Evolutionary conservation across 1,140 invertebrate species (phyloP).

Genomic region (Heliconius melpomene): DNA sequence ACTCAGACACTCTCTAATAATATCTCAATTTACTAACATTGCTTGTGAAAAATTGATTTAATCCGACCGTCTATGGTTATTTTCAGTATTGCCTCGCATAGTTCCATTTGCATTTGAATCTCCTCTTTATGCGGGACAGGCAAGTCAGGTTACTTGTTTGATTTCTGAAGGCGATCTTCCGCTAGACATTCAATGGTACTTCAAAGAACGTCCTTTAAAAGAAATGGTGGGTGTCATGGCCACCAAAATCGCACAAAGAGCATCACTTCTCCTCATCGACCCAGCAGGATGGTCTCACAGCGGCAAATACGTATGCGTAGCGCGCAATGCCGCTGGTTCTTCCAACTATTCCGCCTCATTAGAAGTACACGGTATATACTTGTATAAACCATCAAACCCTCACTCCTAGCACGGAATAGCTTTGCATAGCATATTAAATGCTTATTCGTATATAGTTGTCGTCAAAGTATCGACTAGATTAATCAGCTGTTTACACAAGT

Average conservation of each 20-base stretch:
- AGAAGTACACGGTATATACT: constrained; percentile 83
- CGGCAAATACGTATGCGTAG: constrained; percentile 93
- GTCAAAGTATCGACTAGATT: constrained; percentile 16
- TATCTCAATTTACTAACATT: constrained; percentile 69
- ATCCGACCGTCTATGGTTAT: constrained; percentile 71
- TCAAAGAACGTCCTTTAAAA: constrained; percentile 84
- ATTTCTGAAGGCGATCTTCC: constrained; percentile 92
- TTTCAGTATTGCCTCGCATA: constrained; percentile 88
- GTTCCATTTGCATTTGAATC: constrained; percentile 87
- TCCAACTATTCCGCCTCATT: constrained; percentile 87
- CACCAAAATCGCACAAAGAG: constrained; percentile 85
- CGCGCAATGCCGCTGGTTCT: constrained; percentile 92
- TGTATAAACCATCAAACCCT: constrained; percentile 56
- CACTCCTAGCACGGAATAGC: constrained; percentile 75
- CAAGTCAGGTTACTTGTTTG: constrained; percentile 88
- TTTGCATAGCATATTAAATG: constrained; percentile 72
- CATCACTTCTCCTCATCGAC: constrained; percentile 85
- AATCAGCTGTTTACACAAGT: constrained; percentile 16
- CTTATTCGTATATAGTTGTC: constrained; percentile 38
- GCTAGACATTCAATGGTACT: constrained; percentile 89
- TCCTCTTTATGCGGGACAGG: constrained; percentile 86
- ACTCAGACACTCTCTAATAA: constrained; percentile 55
- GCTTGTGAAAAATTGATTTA: constrained; percentile 64
- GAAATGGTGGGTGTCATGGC: constrained; percentile 83
- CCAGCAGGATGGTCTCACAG: constrained; percentile 93